Evolutionary conservation across 2,113 vertebrate genomes (phyloP).

Genomic region (Campylorhamphus procurvoides): DNA sequence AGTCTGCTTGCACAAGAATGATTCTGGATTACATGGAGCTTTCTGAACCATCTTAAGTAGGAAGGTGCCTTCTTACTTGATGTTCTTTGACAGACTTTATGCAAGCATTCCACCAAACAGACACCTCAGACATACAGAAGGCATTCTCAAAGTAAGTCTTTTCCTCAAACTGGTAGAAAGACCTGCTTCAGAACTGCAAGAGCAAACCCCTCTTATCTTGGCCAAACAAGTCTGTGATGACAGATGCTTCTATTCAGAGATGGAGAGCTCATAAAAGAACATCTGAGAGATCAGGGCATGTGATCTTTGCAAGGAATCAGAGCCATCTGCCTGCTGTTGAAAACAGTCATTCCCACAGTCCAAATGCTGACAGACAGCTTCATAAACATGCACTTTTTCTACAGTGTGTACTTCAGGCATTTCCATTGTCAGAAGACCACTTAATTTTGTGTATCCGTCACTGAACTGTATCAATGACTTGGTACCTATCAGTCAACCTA

Average conservation of each 20-base stretch:
- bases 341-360: background rate
- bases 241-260: constrained; percentile 31
- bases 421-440: background rate
- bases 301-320: constrained; percentile 21
- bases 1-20: background rate
- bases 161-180: background rate
- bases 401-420: background rate
- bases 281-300: background rate
- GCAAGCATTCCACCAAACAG: background rate
- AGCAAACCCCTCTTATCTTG: background rate
- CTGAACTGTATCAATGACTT: background rate
- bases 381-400: background rate
- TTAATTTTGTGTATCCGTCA: background rate
- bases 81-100: background rate
- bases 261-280: background rate
- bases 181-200: background rate
- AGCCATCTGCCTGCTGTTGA: constrained; percentile 25
- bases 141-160: background rate
- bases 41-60: background rate
- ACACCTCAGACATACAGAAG: background rate
- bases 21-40: background rate
- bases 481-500: background rate
- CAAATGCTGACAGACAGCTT: constrained; percentile 25
- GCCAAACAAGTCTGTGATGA: background rate
- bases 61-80: background rate